Base-by-base conservation (phyloP, 2,888 invertebrate species). In the Macroteleia sp. region DNA sequence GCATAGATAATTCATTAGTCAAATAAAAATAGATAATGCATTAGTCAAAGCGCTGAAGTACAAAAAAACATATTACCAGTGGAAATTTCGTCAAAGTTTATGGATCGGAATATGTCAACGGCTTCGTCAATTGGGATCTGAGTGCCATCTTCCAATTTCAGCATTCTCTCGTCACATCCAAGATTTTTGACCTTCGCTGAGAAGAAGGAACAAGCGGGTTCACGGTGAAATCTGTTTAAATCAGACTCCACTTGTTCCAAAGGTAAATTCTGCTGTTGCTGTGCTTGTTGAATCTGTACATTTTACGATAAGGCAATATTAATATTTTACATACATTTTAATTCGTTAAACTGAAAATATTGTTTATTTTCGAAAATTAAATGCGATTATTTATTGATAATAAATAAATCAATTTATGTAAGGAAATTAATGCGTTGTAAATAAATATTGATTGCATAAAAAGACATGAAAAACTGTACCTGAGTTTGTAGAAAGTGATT, bases 71-170 rank as follows among this genome's bases (percentile, higher is more conserved):
- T 25, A 25, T 14, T 89, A 91, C 92, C 92, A 82, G 92, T 92
- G 46, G 92, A 90, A 56, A 92, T 91, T 83, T 93, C 93, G 64
- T 92, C 92, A 48, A 93, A 90, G 82, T 91, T 92, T 79, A 93
- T 92, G n/a, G 92, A 91, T 81, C 93, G 93, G 64, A 93, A 89
- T 67, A 91, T 90, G 80, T 91, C 91, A 46, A 90, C 87, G 52
- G 90, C 90, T 57, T 89, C 90, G 25, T 91, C 91, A 12, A 91
- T 83, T 42, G 90, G 91, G 77, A 91, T 89, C 76, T 90, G 88
- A 2, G 89, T 89, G 25, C 89, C 90, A 52, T 91, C 91, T 61
- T 90, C 90, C 30, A 91, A 81, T 82, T 89, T 89, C 17, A 89
- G 76, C 41, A 88, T 81, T 56, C 83, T 82, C 57, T 88, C 88